Base-by-base conservation (phyloP, 2,797 vertebrate genomes). In the Caiman crocodilus region DNA sequence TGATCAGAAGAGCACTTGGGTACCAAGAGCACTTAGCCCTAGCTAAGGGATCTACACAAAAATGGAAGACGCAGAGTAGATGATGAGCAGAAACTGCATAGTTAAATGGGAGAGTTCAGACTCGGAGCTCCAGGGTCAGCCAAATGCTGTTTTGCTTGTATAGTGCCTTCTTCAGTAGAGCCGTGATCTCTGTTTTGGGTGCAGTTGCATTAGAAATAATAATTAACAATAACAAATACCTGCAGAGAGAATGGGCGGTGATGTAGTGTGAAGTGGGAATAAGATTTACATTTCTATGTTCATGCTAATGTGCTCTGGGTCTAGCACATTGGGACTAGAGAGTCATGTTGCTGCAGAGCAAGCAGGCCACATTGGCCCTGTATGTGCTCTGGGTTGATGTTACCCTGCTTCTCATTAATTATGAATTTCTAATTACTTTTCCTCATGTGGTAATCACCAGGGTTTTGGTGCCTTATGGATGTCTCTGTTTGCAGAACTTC, bases 41-140 rank as follows among this genome's bases (percentile, higher is more conserved):
- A 93, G 78, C 74, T 94, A 85, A 84, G 90, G 87, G 92, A 88
- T 71, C 26, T 92, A 50, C 78, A 93, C 67, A 90, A 89, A 85
- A n/a, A 69, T 21, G 87, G 92, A 32, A 90, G 42, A 30, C 74
- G 32, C 3, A 42, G 17, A 18, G 11, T 0, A 0, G 78, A 71
- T 71, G 26, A 32, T 77, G 25, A 26, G n/a, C 20, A 88, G 87
- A 61, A 58, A 35, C 30, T 79, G 2, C 13, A 88, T 84, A 92
- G 88, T 88, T 89, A 73, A 71, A 84, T 86, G 16, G 55, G 90
- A 86, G 64, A 60, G 74, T 23, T 64, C 26, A n/a, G 58, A 18
- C 79, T 28, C 16, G 65, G 30, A 25, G 76, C 93, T 87, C 71
- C 59, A 55, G 25, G 32, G 92, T 32, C 21, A 71, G 59, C 23